Conservation (phyloP, 2,113 vertebrate genomes). For the Lota lota region DNA sequence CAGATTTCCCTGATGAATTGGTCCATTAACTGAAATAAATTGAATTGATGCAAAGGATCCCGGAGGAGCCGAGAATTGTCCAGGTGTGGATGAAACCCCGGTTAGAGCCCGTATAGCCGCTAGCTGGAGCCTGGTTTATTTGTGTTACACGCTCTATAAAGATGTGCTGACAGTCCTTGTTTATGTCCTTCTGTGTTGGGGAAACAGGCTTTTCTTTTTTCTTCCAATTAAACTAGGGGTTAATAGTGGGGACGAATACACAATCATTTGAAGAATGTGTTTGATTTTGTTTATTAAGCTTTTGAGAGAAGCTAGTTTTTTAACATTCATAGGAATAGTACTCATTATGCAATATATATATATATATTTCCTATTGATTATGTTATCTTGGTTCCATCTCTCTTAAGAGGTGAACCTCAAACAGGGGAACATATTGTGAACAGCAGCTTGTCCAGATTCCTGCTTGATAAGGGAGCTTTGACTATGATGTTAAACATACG, state of each 20-base stretch:
- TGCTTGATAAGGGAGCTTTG: neutral
- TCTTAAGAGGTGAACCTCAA: no score
- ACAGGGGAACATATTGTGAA: conserved; percentile 18
- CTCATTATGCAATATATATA: no score
- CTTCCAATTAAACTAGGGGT: conserved; percentile 48
- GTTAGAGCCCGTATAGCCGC: conserved; percentile 33
- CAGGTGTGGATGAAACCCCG: conserved; percentile 59
- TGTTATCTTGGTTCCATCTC: no score
- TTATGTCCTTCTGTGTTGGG: conserved; percentile 21
- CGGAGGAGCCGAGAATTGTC: conserved; percentile 64
- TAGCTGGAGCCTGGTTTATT: conserved; percentile 46
- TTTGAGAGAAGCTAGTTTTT: conserved; percentile 11
- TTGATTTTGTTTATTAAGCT: conserved; percentile 34
- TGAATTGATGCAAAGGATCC: conserved; percentile 69
- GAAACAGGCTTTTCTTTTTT: conserved; percentile 11
- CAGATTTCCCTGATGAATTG: conserved; percentile 68
- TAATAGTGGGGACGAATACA: conserved; percentile 43
- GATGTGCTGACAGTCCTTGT: conserved; percentile 56
- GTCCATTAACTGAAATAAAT: conserved; percentile 73
- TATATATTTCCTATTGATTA: no score
- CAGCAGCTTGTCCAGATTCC: conserved; percentile 14
- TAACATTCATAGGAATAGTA: no score
- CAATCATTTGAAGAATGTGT: conserved; percentile 46
- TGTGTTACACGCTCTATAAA: conserved; percentile 53
- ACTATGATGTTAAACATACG: neutral